Evolutionary conservation across 1,140 invertebrate species (phyloP).

Genomic region (Pseudoatta argentina): DNA sequence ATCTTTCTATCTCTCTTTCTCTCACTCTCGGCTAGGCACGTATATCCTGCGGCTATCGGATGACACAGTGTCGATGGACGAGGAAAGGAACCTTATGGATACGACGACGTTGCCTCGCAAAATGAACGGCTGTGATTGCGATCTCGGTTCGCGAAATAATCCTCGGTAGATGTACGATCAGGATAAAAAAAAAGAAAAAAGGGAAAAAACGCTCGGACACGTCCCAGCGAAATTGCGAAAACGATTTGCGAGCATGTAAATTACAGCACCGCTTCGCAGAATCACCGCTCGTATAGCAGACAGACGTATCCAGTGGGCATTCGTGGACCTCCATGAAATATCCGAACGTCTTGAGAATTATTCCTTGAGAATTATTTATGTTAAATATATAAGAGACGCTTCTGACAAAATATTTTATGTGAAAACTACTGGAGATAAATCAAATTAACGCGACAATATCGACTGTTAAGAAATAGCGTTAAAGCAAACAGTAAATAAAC

Average conservation of each 20-base stretch:
- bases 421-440: background rate
- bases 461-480: background rate
- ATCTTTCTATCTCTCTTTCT: slow-evolving; percentile 27
- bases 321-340: slow-evolving; percentile 6
- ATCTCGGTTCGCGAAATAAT: slow-evolving; percentile 54
- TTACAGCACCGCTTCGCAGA: slow-evolving; percentile 43
- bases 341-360: slow-evolving; percentile 18
- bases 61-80: slow-evolving; percentile 60
- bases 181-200: background rate
- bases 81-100: slow-evolving; percentile 32
- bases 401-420: background rate
- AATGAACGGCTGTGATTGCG: slow-evolving; percentile 51
- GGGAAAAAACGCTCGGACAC: slow-evolving; percentile 23
- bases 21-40: slow-evolving; percentile 40
- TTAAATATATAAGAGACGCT: background rate
- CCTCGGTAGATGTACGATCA: slow-evolving; percentile 21
- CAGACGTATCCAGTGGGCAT: slow-evolving; percentile 18
- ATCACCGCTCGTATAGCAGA: slow-evolving; percentile 7
- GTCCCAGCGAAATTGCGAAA: slow-evolving; percentile 57
- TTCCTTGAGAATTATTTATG: background rate
- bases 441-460: background rate
- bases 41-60: slow-evolving; percentile 47
- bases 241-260: slow-evolving; percentile 61
- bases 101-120: slow-evolving; percentile 14
- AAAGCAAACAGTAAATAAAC: background rate